Evolutionary conservation across 1,140 invertebrate genomes (phyloP), one percentile per base, ranked within the genome.

Genomic region (Batillaria attramentaria): DNA sequence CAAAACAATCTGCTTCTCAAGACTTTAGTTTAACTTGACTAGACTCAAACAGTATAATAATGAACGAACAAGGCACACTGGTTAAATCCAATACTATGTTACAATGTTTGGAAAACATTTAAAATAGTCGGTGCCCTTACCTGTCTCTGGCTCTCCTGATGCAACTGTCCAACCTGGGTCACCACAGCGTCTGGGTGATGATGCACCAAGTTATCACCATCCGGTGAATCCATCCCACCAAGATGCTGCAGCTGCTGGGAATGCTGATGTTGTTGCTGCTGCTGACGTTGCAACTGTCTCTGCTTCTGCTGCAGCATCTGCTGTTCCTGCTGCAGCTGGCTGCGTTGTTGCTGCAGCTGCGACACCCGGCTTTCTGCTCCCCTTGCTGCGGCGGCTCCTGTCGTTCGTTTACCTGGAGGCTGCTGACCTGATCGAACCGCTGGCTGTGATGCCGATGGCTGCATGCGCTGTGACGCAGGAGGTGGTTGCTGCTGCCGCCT

Each of bases 81-180:
- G n/a, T n/a, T n/a, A n/a, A n/a, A n/a, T n/a, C n/a, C n/a, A n/a
- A n/a, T n/a, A n/a, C n/a, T n/a, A n/a, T n/a, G n/a, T n/a, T n/a
- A n/a, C n/a, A n/a, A n/a, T n/a, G n/a, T n/a, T n/a, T n/a, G n/a
- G n/a, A 72, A 13, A 72, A 20, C 24, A 20, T 18, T 13, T 13
- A 6, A 72, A 13, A 28, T 13, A 41, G 37, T 72, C 16, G 24
- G n/a, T 37, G 31, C 24, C 16, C 18, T 28, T n/a, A 77, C 41
- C 66, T 77, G 62, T 50, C 41, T 35, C 8, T 65, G 73, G 31
- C n/a, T 60, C 20, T 75, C 72, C 50, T 73, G 72, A 43, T 73
- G 72, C 72, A 75, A 6, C 20, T 31, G 35, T n/a, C 73, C 73
- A 50, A 75, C 57, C 54, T 75, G 73, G 1, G 73, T 75, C 35